Percentiles rank a stretch among this genome's conserved stretches.
These are phyloP conservation scores for Drosophila varians DNA, from an alignment of 1,140 invertebrate species.

Conservation along the genomic window DNA sequence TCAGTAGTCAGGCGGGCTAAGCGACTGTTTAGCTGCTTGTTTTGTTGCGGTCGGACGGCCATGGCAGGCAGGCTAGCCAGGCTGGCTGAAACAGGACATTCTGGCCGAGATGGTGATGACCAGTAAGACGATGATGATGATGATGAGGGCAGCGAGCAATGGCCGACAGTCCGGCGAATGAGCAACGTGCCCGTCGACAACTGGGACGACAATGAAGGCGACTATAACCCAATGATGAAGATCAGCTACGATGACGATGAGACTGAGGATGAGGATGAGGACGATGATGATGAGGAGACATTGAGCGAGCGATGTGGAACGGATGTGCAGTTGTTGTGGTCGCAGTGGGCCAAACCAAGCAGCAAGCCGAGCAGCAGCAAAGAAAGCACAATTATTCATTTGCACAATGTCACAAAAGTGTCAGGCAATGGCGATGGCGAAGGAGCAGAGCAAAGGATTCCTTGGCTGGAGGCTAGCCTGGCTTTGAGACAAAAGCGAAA, in stretches of 20 bases:
- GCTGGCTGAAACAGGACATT: conserved; percentile 29
- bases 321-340: conserved; percentile 80
- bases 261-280: conserved; percentile 2
- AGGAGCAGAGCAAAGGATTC: conserved; percentile 73
- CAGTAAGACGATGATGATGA: conserved; percentile 17
- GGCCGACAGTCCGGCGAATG: conserved; percentile 52
- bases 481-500: conserved; percentile 21
- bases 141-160: conserved; percentile 37
- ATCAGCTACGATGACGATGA: conserved; percentile 7
- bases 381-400: conserved; percentile 81
- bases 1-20: conserved; percentile 69
- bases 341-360: conserved; percentile 14
- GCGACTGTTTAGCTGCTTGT: conserved; percentile 80
- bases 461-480: conserved; percentile 36
- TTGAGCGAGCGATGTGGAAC: conserved; percentile 79
- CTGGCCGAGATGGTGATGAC: conserved; percentile 30
- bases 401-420: conserved; percentile 80
- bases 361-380: conserved; percentile 30
- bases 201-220: conserved; percentile 55
- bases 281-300: conserved; percentile 64
- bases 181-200: conserved; percentile 72
- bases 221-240: conserved; percentile 26
- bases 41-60: conserved; percentile 63
- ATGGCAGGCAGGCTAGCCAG: conserved; percentile 14
- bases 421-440: conserved; percentile 45